These are phyloP conservation scores for Melanerpes aurifrons DNA, from an alignment of 2,113 vertebrate species.

Conservation along the genomic window DNA sequence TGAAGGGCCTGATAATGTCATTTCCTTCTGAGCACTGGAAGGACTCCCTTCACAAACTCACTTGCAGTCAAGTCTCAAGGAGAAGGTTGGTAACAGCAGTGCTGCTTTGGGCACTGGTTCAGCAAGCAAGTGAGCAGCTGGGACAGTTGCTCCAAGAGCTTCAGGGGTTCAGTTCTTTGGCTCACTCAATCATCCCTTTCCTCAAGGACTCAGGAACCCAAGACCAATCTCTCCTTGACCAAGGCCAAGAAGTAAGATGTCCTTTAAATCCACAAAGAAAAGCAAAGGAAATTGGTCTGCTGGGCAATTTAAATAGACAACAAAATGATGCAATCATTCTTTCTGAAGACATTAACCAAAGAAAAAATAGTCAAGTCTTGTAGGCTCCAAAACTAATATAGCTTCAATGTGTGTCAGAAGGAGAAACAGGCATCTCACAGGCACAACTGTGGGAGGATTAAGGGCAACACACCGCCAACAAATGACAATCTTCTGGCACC, in stretches of 20 bases:
- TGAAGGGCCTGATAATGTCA: not conserved
- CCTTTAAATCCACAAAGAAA: conserved; percentile 13
- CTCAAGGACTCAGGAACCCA: not conserved
- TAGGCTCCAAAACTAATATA: not conserved
- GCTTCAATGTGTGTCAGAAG: not conserved
- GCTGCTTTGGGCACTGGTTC: conserved; percentile 34
- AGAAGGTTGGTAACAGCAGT: not conserved
- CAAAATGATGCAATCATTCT: not conserved
- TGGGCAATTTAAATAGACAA: not conserved
- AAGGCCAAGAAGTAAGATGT: not conserved
- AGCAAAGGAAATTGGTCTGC: not conserved
- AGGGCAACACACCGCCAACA: conserved; percentile 1
- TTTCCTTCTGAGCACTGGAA: conserved; percentile 1
- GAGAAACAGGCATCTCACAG: not conserved
- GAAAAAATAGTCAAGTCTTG: not conserved
- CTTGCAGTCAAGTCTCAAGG: not conserved
- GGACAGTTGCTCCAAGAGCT: conserved; percentile 18
- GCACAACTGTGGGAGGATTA: not conserved
- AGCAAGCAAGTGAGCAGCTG: conserved; percentile 19
- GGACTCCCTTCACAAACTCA: not conserved
- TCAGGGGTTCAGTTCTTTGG: not conserved
- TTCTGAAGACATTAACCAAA: not conserved
- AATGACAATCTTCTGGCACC: conserved; percentile 19
- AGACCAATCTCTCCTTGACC: not conserved
- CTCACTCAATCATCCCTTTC: conserved; percentile 11